Conservation (phyloP, 2,113 vertebrate genomes). For the Rallus limicola region DNA sequence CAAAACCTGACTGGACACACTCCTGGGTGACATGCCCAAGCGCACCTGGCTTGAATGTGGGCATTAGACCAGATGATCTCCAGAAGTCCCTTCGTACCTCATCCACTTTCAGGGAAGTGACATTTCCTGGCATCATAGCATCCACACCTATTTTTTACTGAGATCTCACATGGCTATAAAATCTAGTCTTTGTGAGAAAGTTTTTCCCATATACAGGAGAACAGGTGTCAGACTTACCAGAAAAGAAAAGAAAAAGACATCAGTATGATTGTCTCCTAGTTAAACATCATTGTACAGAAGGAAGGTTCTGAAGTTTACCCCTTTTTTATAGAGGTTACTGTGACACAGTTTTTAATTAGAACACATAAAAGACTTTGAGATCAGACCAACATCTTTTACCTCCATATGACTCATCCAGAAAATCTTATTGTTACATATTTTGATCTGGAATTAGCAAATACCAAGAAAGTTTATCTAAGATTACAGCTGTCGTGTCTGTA, state of each 20-base stretch:
- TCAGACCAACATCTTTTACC: background rate
- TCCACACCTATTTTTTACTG: background rate
- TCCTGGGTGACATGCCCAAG: background rate
- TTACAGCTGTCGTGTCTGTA: background rate
- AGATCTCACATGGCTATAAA: background rate
- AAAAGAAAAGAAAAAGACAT: background rate
- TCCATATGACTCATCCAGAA: background rate
- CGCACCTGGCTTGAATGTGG: background rate
- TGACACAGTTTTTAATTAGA: background rate
- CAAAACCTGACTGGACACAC: background rate
- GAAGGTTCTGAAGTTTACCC: background rate
- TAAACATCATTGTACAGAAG: background rate
- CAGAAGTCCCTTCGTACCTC: background rate
- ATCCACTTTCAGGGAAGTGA: background rate
- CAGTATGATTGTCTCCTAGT: background rate
- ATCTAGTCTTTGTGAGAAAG: background rate
- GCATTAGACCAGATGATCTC: fast-evolving
- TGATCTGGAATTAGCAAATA: conserved; percentile 30
- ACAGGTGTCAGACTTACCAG: background rate
- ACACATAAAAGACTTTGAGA: background rate
- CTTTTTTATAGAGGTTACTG: background rate
- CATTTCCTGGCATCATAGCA: background rate
- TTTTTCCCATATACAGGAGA: background rate
- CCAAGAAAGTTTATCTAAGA: conserved; percentile 3
- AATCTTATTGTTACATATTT: background rate